These are phyloP conservation scores for Willisornis vidua DNA, from an alignment of 2,113 vertebrate species.

Conservation along the genomic window DNA sequence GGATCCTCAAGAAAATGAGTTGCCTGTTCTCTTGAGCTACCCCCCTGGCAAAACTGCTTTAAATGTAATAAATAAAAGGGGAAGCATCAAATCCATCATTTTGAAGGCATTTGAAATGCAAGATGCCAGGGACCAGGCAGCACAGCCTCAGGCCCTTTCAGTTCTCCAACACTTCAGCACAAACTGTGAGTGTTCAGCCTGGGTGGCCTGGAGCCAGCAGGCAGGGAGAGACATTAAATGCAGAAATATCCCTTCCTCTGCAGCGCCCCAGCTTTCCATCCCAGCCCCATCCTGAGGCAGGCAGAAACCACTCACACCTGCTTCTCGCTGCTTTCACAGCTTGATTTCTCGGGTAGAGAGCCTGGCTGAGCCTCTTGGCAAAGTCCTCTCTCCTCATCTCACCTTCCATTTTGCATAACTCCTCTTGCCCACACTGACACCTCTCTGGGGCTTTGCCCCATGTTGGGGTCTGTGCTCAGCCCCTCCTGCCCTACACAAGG, in stretches of 20 bases:
- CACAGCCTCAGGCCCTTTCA: conserved; percentile 28
- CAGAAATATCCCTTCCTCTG: background rate
- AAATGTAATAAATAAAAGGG: conserved; percentile 46
- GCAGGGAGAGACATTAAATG: background rate
- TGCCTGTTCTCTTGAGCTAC: background rate
- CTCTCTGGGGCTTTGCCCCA: background rate
- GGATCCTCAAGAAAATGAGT: background rate
- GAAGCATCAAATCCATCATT: conserved; percentile 33
- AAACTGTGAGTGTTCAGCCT: conserved; percentile 20
- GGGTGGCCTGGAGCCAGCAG: conserved; percentile 6
- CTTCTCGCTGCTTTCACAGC: conserved; percentile 24
- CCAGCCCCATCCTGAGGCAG: background rate
- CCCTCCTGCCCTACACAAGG: background rate
- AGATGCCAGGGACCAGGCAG: conserved; percentile 30
- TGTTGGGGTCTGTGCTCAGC: background rate
- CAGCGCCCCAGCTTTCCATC: background rate
- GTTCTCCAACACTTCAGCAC: conserved; percentile 17
- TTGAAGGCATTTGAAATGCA: conserved; percentile 46
- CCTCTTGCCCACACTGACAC: background rate
- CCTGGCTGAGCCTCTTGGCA: background rate
- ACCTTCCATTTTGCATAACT: background rate
- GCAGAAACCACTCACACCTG: conserved; percentile 32
- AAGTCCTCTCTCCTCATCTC: background rate
- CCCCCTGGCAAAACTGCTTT: conserved; percentile 28
- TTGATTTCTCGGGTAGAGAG: background rate